Evolutionary conservation across 2,797 vertebrate genomes (phyloP).

Genomic region (Florisuga fusca): DNA sequence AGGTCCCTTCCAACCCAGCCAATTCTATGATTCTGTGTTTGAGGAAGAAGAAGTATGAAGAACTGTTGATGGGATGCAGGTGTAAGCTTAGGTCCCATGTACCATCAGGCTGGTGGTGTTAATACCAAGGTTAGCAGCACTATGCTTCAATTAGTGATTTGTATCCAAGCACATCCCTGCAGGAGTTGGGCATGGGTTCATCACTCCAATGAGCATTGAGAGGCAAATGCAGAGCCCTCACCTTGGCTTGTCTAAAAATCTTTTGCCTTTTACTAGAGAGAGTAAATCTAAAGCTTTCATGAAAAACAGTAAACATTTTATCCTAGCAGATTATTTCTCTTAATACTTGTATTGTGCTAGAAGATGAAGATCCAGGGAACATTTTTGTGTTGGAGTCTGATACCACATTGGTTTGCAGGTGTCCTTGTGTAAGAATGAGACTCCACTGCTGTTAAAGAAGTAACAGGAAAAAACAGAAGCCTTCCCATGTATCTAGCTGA

Average conservation of each 20-base stretch:
- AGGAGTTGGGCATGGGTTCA: background rate
- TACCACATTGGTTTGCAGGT: background rate
- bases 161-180: background rate
- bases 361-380: background rate
- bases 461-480: background rate
- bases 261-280: background rate
- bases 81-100: fast-evolving
- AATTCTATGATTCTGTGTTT: too few species aligned
- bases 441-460: background rate
- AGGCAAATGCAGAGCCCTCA: background rate
- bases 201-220: background rate
- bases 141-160: background rate
- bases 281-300: background rate
- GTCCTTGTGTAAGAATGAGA: background rate
- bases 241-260: background rate
- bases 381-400: background rate
- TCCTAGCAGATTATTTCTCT: background rate
- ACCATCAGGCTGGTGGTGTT: too few species aligned
- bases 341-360: background rate
- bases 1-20: too few species aligned
- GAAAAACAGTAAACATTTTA: background rate
- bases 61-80: background rate
- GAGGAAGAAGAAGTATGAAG: background rate
- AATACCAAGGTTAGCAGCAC: background rate
- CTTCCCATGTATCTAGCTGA: background rate